These are phyloP conservation scores for Phenganax marumi DNA, from an alignment of 92 coral and sea anemone species.

Conservation along the genomic window DNA sequence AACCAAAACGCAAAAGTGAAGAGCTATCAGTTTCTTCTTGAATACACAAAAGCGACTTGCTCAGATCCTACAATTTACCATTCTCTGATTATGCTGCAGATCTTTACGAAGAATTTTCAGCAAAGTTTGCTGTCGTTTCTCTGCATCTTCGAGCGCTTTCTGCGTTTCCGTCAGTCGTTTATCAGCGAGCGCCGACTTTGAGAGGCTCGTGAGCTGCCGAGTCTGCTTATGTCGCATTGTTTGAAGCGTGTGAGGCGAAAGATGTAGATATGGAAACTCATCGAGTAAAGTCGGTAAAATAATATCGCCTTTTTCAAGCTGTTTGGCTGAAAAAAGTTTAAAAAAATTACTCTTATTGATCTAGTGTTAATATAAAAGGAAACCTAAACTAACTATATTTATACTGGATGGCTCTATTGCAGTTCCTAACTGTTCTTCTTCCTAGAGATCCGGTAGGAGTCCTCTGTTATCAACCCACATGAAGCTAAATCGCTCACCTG, in stretches of 20 bases:
- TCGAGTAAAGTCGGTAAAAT: slow-evolving; percentile 85
- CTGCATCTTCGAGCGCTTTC: slow-evolving; percentile 84
- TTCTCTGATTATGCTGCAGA: slow-evolving; percentile 81
- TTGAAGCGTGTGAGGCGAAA: slow-evolving; percentile 96
- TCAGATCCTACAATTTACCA: slow-evolving; percentile 58
- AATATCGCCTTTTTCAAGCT: slow-evolving; percentile 39
- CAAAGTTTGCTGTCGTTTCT: slow-evolving; percentile 78
- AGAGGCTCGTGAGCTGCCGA: slow-evolving; percentile 70
- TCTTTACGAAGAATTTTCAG: slow-evolving; percentile 84
- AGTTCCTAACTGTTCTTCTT: no score
- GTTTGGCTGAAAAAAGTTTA: slow-evolving; percentile 18
- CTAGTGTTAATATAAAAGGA: no score
- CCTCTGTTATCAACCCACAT: no score
- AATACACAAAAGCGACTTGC: background rate
- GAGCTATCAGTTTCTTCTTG: background rate
- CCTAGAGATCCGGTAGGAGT: no score
- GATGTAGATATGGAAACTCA: slow-evolving; percentile 95
- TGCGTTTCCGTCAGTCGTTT: slow-evolving; percentile 73
- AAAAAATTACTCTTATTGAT: background rate
- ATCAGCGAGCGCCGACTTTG: slow-evolving; percentile 62
- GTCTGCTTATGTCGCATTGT: slow-evolving; percentile 93
- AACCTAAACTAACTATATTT: no score
- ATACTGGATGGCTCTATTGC: no score
- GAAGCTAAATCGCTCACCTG: slow-evolving; percentile 5
- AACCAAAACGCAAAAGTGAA: background rate